phyloP scores from a whole-genome alignment of 2,888 invertebrate species.

The Isoperla grammatica region DNA sequence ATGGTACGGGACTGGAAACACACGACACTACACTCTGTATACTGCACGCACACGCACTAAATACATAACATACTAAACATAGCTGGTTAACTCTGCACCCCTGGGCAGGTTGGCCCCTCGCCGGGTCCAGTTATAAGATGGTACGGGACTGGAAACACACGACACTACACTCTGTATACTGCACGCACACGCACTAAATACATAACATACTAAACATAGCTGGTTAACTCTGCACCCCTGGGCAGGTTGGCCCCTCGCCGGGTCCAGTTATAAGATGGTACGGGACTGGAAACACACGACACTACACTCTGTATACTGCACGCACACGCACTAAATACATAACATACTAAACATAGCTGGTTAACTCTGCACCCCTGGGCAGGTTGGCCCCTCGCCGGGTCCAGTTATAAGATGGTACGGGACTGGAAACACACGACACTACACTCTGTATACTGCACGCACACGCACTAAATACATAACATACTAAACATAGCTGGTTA shows the following conservation, averaged over 20 bases:
- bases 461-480: too few relatives aligned
- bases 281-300: slow-evolving; percentile 65
- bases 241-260: slow-evolving; percentile 68
- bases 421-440: too few relatives aligned
- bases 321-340: too few relatives aligned
- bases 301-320: too few relatives aligned
- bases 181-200: too few relatives aligned
- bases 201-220: too few relatives aligned
- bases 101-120: slow-evolving; percentile 66
- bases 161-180: too few relatives aligned
- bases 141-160: slow-evolving; percentile 70
- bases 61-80: too few relatives aligned
- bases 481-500: slow-evolving; percentile 73
- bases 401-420: slow-evolving; percentile 91
- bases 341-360: too few relatives aligned
- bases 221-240: slow-evolving; percentile 62
- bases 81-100: slow-evolving; percentile 65
- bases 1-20: slow-evolving; percentile 72
- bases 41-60: too few relatives aligned
- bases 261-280: slow-evolving; percentile 92
- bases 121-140: slow-evolving; percentile 90
- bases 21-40: too few relatives aligned
- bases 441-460: too few relatives aligned
- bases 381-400: slow-evolving; percentile 67
- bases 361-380: slow-evolving; percentile 65